Conservation (phyloP, 1,140 invertebrate genomes). For the Aphaenogaster ashmeadi region DNA sequence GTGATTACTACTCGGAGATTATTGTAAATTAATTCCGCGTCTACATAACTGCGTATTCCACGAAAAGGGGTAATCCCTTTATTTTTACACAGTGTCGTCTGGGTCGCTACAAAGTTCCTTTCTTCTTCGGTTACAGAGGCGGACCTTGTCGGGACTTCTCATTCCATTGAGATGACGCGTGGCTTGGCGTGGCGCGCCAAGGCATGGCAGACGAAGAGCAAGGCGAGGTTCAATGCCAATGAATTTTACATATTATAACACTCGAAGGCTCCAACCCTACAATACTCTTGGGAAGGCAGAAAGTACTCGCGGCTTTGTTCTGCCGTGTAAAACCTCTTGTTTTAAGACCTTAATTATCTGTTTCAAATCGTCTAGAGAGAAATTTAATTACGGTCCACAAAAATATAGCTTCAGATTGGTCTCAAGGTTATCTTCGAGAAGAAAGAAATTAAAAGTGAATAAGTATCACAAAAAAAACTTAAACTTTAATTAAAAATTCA, state of each 20-base stretch:
- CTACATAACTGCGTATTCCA: not conserved
- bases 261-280: not conserved
- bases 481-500: not conserved
- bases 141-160: conserved; percentile 79
- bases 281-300: not conserved
- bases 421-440: not conserved
- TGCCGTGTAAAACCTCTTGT: not conserved
- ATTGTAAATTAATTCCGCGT: conserved; percentile 14
- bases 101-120: conserved; percentile 23
- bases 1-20: not conserved
- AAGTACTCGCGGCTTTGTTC: not conserved
- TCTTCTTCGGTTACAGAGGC: conserved; percentile 71
- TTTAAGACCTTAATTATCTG: not conserved
- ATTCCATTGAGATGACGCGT: conserved; percentile 80
- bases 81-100: not conserved
- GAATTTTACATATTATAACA: conserved; percentile 47
- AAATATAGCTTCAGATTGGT: not conserved
- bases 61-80: not conserved
- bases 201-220: conserved; percentile 25
- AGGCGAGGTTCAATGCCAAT: conserved; percentile 51
- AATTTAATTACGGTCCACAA: not conserved
- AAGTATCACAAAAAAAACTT: not conserved
- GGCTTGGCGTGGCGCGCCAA: conserved; percentile 4
- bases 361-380: not conserved
- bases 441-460: not conserved